phyloP scores from a whole-genome alignment of 1,140 invertebrate genomes.

The Drosophila santomea region DNA sequence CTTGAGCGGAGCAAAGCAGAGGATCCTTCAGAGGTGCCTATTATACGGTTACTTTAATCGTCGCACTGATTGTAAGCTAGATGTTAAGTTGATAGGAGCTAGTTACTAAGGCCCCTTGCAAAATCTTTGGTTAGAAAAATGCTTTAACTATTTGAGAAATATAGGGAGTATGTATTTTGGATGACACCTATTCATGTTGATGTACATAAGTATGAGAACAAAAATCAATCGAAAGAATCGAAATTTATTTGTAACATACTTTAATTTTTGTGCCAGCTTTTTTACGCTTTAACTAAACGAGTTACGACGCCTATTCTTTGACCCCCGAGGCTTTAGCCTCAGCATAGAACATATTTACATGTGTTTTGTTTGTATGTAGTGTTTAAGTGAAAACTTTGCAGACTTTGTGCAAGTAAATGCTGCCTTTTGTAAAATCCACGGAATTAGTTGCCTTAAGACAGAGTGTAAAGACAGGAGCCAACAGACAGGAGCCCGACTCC shows the following conservation, averaged over 20 bases:
- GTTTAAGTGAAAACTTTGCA: constrained; percentile 31
- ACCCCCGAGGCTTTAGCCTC: constrained; percentile 28
- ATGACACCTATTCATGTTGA: constrained; percentile 8
- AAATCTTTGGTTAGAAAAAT: constrained; percentile 75
- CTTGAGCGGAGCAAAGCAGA: constrained; percentile 28
- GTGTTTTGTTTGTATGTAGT: constrained; percentile 36
- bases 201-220: constrained; percentile 31
- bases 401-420: constrained; percentile 58
- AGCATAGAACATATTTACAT: constrained; percentile 11
- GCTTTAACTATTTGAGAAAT: constrained; percentile 75
- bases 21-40: constrained; percentile 57
- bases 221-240: constrained; percentile 31
- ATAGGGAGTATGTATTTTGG: constrained; percentile 20
- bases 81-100: constrained; percentile 35
- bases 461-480: constrained; percentile 47
- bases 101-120: constrained; percentile 18
- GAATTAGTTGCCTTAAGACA: constrained; percentile 66
- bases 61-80: constrained; percentile 72
- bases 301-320: constrained; percentile 11
- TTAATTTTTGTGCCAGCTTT: constrained; percentile 64
- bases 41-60: constrained; percentile 44
- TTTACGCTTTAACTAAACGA: constrained; percentile 38
- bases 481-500: constrained; percentile 9
- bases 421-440: constrained; percentile 79
- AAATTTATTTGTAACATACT: constrained; percentile 48